Percentiles rank a stretch among this genome's conserved stretches.
These are phyloP conservation scores for Cynaeus angustus DNA, from an alignment of 2,888 invertebrate species.

Conservation along the genomic window DNA sequence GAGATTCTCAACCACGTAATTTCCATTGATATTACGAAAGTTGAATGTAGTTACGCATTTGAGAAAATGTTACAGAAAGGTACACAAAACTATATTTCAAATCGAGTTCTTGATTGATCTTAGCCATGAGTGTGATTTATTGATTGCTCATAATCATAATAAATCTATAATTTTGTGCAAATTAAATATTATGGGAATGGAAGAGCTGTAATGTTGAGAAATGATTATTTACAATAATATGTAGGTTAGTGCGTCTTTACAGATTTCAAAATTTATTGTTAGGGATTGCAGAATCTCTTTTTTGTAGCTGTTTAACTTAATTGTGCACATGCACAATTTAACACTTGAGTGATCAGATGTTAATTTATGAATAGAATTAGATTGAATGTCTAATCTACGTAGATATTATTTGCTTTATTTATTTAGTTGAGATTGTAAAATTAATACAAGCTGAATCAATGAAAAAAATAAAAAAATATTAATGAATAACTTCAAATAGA, in stretches of 20 bases:
- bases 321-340: constrained; percentile 3
- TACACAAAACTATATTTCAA: too few species aligned
- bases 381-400: too few species aligned
- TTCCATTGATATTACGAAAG: constrained; percentile 23
- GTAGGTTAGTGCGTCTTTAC: constrained; percentile 16
- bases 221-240: constrained; percentile 8
- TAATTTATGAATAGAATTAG: too few species aligned
- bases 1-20: constrained; percentile 58
- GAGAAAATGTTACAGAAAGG: constrained; percentile 11
- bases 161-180: constrained; percentile 18
- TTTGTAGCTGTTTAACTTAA: constrained; percentile 12
- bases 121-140: constrained; percentile 16
- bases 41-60: constrained; percentile 18
- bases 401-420: too few species aligned
- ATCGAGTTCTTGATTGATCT: constrained; percentile 3
- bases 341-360: constrained; percentile 1
- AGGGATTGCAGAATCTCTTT: constrained; percentile 7
- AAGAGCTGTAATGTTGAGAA: background rate
- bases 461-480: too few species aligned
- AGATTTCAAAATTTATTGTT: constrained; percentile 26
- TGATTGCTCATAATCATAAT: background rate
- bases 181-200: constrained; percentile 6
- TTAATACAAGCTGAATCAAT: too few species aligned
- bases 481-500: too few species aligned
- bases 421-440: too few species aligned